Conservation (phyloP, 2,797 vertebrate genomes). For the Hyperoplus lanceolatus region DNA sequence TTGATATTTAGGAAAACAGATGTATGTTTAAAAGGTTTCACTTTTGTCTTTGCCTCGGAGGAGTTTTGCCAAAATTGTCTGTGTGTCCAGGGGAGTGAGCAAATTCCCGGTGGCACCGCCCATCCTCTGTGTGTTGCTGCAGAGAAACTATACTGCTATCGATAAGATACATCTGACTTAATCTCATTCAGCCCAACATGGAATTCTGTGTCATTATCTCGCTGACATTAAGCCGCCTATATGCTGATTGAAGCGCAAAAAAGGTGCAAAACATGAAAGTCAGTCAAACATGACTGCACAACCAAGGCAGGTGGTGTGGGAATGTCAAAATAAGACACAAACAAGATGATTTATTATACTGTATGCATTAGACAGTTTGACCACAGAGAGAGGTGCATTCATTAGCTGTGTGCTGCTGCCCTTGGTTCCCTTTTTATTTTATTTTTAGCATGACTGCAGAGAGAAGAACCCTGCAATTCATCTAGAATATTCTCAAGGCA, state of each 20-base stretch:
- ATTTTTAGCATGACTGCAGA: constrained; percentile 19
- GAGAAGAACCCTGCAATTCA: constrained; percentile 49
- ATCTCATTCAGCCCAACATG: constrained; percentile 50
- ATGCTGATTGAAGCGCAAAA: constrained; percentile 48
- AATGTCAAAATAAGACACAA: constrained; percentile 51
- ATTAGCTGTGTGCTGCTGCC: constrained; percentile 24
- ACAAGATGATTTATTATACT: constrained; percentile 33
- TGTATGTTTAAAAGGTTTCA: constrained; percentile 38
- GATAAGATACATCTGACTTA: constrained; percentile 37
- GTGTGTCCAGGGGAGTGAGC: constrained; percentile 5
- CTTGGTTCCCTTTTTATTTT: constrained; percentile 37
- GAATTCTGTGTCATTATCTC: constrained; percentile 44
- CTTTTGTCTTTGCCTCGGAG: constrained; percentile 43
- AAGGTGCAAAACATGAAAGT: constrained; percentile 45
- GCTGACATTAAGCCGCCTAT: constrained; percentile 51
- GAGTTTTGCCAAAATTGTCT: constrained; percentile 37
- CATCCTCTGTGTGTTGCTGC: constrained; percentile 23
- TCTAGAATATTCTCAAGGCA: constrained; percentile 45
- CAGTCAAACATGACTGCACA: constrained; percentile 28
- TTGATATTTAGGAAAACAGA: constrained; percentile 53
- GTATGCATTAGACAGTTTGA: constrained; percentile 42
- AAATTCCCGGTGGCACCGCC: constrained; percentile 28
- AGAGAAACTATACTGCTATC: constrained; percentile 35
- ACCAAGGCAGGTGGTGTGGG: constrained; percentile 17
- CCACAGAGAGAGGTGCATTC: constrained; percentile 30